A percentile compares a stretch with the other conserved stretches of the same genome.
Evolutionary conservation across 37 sponge, comb jelly and placozoan genomes (phyloP).

Genomic region (Sycon ciliatum): DNA sequence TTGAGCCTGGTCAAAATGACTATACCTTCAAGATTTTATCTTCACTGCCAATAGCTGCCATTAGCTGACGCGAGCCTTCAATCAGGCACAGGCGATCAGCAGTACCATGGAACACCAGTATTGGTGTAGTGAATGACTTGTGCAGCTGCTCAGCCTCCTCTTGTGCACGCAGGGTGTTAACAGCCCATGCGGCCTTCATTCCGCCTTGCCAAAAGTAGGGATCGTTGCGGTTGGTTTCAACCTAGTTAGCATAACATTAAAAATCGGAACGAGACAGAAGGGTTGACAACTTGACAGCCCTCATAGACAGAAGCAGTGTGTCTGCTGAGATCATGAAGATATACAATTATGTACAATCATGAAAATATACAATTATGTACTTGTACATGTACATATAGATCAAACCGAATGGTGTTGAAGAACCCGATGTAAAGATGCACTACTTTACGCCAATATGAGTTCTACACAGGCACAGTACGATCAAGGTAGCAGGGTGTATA

Average conservation of each 20-base stretch:
- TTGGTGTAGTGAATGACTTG: slow-evolving; percentile 26
- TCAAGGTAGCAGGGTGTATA: no score
- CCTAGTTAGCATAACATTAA: slow-evolving; percentile 22
- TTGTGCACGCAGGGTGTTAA: slow-evolving; percentile 16
- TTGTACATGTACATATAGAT: neutral
- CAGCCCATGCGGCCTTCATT: slow-evolving; percentile 43
- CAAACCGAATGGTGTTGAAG: neutral
- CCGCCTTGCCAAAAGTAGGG: slow-evolving; percentile 42
- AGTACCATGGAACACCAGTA: slow-evolving; percentile 46
- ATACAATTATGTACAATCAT: neutral
- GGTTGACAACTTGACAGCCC: no score
- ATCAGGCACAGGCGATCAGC: slow-evolving; percentile 47
- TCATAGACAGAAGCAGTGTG: no score
- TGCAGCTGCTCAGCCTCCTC: neutral
- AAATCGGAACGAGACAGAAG: no score
- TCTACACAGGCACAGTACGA: no score
- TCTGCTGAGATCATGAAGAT: no score
- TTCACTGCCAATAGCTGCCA: slow-evolving; percentile 13
- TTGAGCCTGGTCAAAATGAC: no score
- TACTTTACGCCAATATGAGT: no score
- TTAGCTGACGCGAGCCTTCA: slow-evolving; percentile 36
- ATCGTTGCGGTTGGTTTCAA: slow-evolving; percentile 30
- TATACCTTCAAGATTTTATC: slow-evolving; percentile 55
- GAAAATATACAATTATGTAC: neutral
- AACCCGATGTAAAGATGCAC: no score